Evolutionary conservation across 2,113 vertebrate genomes (phyloP).

Genomic region (Chiloscyllium plagiosum): DNA sequence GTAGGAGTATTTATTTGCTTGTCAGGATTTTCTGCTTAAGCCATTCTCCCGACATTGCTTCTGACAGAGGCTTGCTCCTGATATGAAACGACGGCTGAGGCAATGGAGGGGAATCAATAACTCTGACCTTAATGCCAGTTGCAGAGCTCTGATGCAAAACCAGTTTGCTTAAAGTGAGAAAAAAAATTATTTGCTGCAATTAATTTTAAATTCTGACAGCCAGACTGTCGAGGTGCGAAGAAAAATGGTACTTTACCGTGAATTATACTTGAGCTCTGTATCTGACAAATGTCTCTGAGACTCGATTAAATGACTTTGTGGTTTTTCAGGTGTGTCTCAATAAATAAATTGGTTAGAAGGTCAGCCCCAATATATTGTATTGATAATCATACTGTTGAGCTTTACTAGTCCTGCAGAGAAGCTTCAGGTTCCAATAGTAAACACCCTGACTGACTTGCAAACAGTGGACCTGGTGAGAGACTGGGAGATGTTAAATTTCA

Average conservation of each 20-base stretch:
- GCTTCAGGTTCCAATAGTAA: not conserved
- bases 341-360: constrained; percentile 37
- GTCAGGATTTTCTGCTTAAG: constrained; percentile 34
- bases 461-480: not conserved
- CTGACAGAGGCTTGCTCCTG: constrained; percentile 29
- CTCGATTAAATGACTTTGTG: constrained; percentile 38
- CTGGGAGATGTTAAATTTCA: too few species aligned
- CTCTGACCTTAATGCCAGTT: constrained; percentile 33
- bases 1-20: constrained; percentile 18
- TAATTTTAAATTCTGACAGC: constrained; percentile 36
- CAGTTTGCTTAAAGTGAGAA: constrained; percentile 37
- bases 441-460: not conserved
- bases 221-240: constrained; percentile 32
- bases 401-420: constrained; percentile 9
- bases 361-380: constrained; percentile 34
- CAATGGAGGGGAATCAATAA: constrained; percentile 32
- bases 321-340: constrained; percentile 37
- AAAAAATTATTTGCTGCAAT: constrained; percentile 35
- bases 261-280: constrained; percentile 33
- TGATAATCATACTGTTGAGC: constrained; percentile 23
- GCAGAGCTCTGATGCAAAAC: constrained; percentile 37
- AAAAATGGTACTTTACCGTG: constrained; percentile 27
- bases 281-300: constrained; percentile 35
- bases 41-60: constrained; percentile 24
- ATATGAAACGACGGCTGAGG: not conserved